Evolutionary conservation across 1,140 invertebrate genomes (phyloP).

Genomic region (Drosophila nasuta): DNA sequence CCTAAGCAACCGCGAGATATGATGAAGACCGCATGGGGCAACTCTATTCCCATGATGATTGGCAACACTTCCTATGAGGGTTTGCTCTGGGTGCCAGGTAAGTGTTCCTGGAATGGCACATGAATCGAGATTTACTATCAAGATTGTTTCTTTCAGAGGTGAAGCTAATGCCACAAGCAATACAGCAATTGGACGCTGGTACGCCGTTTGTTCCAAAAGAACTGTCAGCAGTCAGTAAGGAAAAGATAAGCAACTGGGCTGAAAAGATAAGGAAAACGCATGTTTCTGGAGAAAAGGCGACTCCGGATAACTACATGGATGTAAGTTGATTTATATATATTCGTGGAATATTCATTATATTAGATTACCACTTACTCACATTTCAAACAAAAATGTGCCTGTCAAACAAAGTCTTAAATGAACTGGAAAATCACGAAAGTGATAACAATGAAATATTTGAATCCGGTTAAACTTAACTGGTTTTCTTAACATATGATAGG

Average conservation of each 20-base stretch:
- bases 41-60: slow-evolving; percentile 84
- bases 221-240: slow-evolving; percentile 39
- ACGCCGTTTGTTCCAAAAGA: slow-evolving; percentile 68
- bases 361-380: too few relatives aligned
- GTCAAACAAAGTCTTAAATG: too few relatives aligned
- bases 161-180: slow-evolving; percentile 49
- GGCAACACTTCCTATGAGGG: slow-evolving; percentile 84
- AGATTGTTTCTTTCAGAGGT: slow-evolving; percentile 43
- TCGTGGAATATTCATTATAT: too few relatives aligned
- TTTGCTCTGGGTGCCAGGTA: slow-evolving; percentile 70
- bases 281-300: slow-evolving; percentile 62
- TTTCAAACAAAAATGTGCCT: too few relatives aligned
- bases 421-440: too few relatives aligned
- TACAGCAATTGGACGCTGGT: slow-evolving; percentile 61
- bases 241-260: slow-evolving; percentile 53
- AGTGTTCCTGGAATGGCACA: background rate
- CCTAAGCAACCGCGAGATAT: slow-evolving; percentile 76
- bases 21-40: slow-evolving; percentile 81
- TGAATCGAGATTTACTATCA: background rate
- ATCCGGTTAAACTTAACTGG: too few relatives aligned
- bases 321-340: slow-evolving; percentile 38
- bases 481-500: too few relatives aligned
- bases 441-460: too few relatives aligned
- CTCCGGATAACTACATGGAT: slow-evolving; percentile 72
- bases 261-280: slow-evolving; percentile 59